Percentiles rank a stretch among this genome's conserved stretches.
Conservation (phyloP, 2,888 invertebrate genomes). For the Lacanobia wlatinum region DNA sequence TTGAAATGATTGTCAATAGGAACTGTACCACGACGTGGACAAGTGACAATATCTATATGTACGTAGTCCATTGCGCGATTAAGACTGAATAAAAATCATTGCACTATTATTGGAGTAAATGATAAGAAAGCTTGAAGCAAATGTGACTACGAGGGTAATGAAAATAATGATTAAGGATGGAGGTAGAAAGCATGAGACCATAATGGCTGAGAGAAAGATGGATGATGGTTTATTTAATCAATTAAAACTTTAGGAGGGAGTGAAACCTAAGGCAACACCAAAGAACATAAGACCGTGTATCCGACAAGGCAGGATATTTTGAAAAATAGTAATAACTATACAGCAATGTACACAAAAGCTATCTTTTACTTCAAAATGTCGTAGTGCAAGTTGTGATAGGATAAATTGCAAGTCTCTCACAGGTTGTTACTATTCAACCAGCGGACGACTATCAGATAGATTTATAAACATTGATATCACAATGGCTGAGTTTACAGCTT, state of each 20-base stretch:
- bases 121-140: not conserved
- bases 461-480: conserved; percentile 57
- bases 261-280: not conserved
- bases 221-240: not conserved
- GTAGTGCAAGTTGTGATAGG: conserved; percentile 27
- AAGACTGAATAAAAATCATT: not conserved
- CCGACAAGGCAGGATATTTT: not conserved
- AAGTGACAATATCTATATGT: not conserved
- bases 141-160: not conserved
- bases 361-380: not conserved
- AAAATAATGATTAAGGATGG: not conserved
- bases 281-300: not conserved
- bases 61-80: conserved; percentile 26
- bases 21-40: not conserved
- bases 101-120: not conserved
- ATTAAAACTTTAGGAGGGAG: not conserved
- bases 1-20: conserved; percentile 53
- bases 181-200: not conserved
- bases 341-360: conserved; percentile 40
- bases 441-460: conserved; percentile 46
- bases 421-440: conserved; percentile 46
- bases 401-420: conserved; percentile 55
- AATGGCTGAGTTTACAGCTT: conserved; percentile 44
- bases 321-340: not conserved
- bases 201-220: not conserved